phyloP scores from a whole-genome alignment of 1,140 invertebrate genomes.

The Drosophila nannoptera region DNA sequence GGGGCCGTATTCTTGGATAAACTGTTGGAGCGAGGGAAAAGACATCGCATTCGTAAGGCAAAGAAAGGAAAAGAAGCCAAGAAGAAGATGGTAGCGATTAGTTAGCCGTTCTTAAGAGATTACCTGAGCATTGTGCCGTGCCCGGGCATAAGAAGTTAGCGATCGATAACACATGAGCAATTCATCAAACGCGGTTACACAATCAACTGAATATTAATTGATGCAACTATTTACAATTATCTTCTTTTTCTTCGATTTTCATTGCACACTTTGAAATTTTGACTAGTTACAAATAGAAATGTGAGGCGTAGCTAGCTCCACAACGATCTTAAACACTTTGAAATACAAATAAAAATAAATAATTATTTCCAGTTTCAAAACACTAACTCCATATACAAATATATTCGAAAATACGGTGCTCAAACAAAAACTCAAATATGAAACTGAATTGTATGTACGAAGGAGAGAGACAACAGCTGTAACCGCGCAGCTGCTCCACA shows the following conservation, averaged over 20 bases:
- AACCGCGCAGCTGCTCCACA: conserved; percentile 62
- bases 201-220: conserved; percentile 38
- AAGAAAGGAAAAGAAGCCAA: neutral
- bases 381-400: conserved; percentile 19
- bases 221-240: conserved; percentile 42
- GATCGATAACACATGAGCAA: conserved; percentile 56
- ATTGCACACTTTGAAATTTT: conserved; percentile 67
- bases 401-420: neutral
- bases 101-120: conserved; percentile 13
- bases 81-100: conserved; percentile 16
- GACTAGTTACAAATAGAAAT: conserved; percentile 43
- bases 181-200: conserved; percentile 31
- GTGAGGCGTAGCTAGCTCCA: conserved; percentile 28
- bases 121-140: conserved; percentile 50
- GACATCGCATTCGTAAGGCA: neutral
- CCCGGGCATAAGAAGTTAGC: conserved; percentile 44
- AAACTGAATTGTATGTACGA: conserved; percentile 38
- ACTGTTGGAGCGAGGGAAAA: conserved; percentile 80
- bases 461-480: conserved; percentile 69
- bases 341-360: too few relatives aligned
- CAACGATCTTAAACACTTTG: neutral
- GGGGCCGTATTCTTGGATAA: conserved; percentile 89
- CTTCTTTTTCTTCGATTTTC: conserved; percentile 64
- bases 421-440: conserved; percentile 16
- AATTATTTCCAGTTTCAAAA: too few relatives aligned